Evolutionary conservation across 2,888 invertebrate genomes (phyloP), one percentile per base, ranked within the genome.

Genomic region (Andrena hattorfiana): DNA sequence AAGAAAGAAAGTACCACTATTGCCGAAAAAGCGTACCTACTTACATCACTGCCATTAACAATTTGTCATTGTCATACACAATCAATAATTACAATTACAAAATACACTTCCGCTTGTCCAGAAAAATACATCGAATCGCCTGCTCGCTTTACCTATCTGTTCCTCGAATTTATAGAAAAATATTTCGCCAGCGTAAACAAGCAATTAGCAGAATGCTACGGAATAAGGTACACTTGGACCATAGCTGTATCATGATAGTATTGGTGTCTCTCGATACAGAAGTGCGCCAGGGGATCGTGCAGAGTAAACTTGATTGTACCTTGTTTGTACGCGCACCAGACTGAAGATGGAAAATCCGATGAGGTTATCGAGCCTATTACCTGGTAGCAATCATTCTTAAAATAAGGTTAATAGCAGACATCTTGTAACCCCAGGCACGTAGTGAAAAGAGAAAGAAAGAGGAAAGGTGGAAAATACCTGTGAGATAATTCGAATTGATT

Each of bases 341-440:
- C 81, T 83, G 81, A 84, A 87, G 89, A 87, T 85, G 80, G 85
- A 87, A 79, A 77, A 72, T 75, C 70, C 73, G 84, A 85, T 75
- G 77, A 83, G 74, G 75, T 85, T 84, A 84, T 85, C 85, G 76
- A 73, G 42, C 67, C 63, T 81, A 77, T 73, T 83, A 83, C 77
- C 81, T 64, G 86, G 72, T 66, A 48, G 85, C 72, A 86, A 88
- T 86, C 87, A 78, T 88, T 89, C 81, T 87, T 88, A 89, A 90
- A 89, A 85, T 83, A 81, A 81, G 84, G 84, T 89, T 88, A 90
- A 90, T 88, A 86, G 87, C 82, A 81, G 86, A 87, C 84, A 85
- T 83, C 77, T 89, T 83, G 84, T 85, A 83, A 87, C 75, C 48
- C 86, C 3, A 2, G 26, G 2, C 80, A 89, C 90, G 89, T 90